Percentiles rank a stretch among this genome's conserved stretches.
Evolutionary conservation across 2,113 vertebrate genomes (phyloP).

Genomic region (Glaucidium brasilianum): DNA sequence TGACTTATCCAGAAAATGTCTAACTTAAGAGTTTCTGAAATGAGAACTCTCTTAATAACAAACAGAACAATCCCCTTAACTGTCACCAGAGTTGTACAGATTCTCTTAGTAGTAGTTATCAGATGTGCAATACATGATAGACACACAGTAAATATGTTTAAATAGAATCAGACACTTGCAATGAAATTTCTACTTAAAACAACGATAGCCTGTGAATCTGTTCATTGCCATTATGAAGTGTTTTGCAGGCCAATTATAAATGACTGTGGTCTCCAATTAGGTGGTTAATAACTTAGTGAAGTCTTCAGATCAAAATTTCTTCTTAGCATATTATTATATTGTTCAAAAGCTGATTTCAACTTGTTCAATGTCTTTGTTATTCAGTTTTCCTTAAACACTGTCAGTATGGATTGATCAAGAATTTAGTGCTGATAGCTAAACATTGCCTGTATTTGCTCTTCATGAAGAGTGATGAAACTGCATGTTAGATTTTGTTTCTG

Average conservation of each 20-base stretch:
- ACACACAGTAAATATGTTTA: background rate
- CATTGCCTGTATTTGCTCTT: background rate
- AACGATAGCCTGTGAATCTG: background rate
- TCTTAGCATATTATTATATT: background rate
- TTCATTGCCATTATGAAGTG: background rate
- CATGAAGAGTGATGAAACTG: background rate
- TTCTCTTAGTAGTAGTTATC: background rate
- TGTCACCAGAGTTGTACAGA: background rate
- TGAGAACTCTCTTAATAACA: background rate
- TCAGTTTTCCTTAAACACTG: background rate
- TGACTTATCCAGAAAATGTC: background rate
- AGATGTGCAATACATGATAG: background rate
- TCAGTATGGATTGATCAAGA: background rate
- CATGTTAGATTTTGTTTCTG: background rate
- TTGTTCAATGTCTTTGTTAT: background rate
- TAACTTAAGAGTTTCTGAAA: background rate
- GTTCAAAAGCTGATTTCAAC: background rate
- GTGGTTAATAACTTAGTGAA: background rate
- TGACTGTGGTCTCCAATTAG: background rate
- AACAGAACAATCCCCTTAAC: background rate
- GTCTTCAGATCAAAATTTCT: background rate
- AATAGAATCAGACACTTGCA: background rate
- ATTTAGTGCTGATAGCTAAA: background rate
- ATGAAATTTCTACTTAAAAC: background rate
- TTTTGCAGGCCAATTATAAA: background rate